Evolutionary conservation across 2,888 invertebrate species (phyloP).

Genomic region (Hyposoter didymator): DNA sequence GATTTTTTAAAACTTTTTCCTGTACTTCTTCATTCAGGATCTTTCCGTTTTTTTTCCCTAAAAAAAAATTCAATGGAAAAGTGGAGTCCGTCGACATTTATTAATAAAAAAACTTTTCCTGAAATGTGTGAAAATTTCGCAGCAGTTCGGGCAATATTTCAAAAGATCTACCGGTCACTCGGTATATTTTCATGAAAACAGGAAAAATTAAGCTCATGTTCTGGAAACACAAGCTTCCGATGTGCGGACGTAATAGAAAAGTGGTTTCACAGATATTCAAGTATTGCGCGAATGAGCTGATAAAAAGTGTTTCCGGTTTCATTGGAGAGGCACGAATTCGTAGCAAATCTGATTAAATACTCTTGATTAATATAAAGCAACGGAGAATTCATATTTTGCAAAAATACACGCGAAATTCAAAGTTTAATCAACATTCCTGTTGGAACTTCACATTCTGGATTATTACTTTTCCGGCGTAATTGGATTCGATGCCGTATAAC

Average conservation of each 20-base stretch:
- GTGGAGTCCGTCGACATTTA: not conserved
- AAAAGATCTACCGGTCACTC: not conserved
- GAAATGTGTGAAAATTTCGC: not conserved
- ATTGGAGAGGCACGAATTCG: not conserved
- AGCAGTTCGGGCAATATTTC: not conserved
- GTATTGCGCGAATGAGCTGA: not conserved
- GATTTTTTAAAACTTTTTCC: not conserved
- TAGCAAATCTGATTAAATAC: not conserved
- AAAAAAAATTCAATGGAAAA: not conserved
- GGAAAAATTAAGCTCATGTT: not conserved
- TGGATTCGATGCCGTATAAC: conserved; percentile 27
- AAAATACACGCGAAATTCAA: not conserved
- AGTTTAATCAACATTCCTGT: not conserved
- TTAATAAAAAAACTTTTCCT: not conserved
- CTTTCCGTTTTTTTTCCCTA: not conserved
- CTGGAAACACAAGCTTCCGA: not conserved
- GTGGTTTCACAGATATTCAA: not conserved
- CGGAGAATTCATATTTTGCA: not conserved
- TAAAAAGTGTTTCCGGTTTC: not conserved
- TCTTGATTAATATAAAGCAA: not conserved
- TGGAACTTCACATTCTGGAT: not conserved
- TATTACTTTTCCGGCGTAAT: conserved; percentile 17
- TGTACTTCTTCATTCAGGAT: not conserved
- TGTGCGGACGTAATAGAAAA: not conserved
- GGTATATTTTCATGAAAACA: not conserved